Conservation (phyloP, 2,113 vertebrate species). For the Nycticryphes semicollaris region DNA sequence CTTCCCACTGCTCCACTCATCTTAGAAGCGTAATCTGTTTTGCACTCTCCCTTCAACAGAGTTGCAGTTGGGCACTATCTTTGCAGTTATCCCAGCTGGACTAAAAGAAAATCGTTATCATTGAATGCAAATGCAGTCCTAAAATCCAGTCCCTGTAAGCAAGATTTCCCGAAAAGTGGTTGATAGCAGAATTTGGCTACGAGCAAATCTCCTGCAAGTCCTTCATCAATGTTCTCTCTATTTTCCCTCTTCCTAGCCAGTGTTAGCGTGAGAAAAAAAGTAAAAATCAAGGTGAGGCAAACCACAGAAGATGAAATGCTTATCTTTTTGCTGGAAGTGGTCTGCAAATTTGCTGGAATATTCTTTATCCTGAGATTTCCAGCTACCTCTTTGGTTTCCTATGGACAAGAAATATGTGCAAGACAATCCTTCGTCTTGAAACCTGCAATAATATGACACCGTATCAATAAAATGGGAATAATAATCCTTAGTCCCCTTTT, state of each 20-base stretch:
- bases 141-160: slow-evolving; percentile 21
- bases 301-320: neutral
- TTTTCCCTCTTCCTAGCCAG: neutral
- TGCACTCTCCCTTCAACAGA: neutral
- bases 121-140: slow-evolving; percentile 6
- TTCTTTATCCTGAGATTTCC: slow-evolving; percentile 15
- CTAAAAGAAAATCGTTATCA: slow-evolving; percentile 53
- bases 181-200: neutral
- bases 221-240: slow-evolving; percentile 1
- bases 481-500: slow-evolving; percentile 20
- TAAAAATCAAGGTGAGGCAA: slow-evolving; percentile 8
- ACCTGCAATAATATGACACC: neutral
- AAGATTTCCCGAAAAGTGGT: neutral
- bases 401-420: neutral
- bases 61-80: slow-evolving; percentile 22
- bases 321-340: neutral
- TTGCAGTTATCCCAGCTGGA: neutral
- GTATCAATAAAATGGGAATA: slow-evolving; percentile 4
- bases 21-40: slow-evolving; percentile 7
- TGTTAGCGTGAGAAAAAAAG: neutral
- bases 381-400: neutral
- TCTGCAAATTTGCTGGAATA: slow-evolving; percentile 5
- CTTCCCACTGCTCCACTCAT: neutral
- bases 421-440: neutral
- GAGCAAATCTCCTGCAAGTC: slow-evolving; percentile 17